Evolutionary conservation across 2,888 invertebrate species (phyloP).

Genomic region (Drosophila recens): DNA sequence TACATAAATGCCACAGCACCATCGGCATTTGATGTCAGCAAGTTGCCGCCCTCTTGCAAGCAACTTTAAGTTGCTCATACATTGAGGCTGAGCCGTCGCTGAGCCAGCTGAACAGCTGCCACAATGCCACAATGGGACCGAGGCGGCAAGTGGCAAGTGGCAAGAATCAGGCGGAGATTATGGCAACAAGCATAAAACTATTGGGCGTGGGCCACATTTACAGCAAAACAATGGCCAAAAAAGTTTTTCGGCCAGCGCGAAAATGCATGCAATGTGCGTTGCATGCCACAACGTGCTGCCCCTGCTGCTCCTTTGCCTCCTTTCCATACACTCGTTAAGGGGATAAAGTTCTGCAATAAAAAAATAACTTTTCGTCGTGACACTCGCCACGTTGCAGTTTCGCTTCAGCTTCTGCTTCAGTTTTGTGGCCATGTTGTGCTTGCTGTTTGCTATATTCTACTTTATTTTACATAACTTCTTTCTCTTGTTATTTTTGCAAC

Average conservation of each 20-base stretch:
- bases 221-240: slow-evolving; percentile 75
- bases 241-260: slow-evolving; percentile 45
- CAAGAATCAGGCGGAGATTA: slow-evolving; percentile 45
- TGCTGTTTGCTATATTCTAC: slow-evolving; percentile 3
- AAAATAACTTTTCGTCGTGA: slow-evolving; percentile 63
- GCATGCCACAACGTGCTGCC: slow-evolving; percentile 13
- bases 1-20: slow-evolving; percentile 49
- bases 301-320: background rate
- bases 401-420: slow-evolving; percentile 25
- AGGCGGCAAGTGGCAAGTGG: slow-evolving; percentile 35
- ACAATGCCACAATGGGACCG: slow-evolving; percentile 36
- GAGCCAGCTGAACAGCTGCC: slow-evolving; percentile 60
- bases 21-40: slow-evolving; percentile 58
- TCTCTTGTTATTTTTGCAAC: slow-evolving; percentile 32
- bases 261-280: slow-evolving; percentile 67
- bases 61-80: slow-evolving; percentile 48
- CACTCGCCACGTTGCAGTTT: slow-evolving; percentile 66
- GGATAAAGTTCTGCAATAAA: slow-evolving; percentile 74
- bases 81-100: slow-evolving; percentile 29
- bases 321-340: slow-evolving; percentile 23
- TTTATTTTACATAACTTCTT: slow-evolving; percentile 34
- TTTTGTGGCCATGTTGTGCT: slow-evolving; percentile 49
- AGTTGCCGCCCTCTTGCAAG: slow-evolving; percentile 52
- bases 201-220: slow-evolving; percentile 67
- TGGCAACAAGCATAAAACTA: slow-evolving; percentile 41